Evolutionary conservation across 2,888 invertebrate species (phyloP).

Genomic region (Beris morrisii): DNA sequence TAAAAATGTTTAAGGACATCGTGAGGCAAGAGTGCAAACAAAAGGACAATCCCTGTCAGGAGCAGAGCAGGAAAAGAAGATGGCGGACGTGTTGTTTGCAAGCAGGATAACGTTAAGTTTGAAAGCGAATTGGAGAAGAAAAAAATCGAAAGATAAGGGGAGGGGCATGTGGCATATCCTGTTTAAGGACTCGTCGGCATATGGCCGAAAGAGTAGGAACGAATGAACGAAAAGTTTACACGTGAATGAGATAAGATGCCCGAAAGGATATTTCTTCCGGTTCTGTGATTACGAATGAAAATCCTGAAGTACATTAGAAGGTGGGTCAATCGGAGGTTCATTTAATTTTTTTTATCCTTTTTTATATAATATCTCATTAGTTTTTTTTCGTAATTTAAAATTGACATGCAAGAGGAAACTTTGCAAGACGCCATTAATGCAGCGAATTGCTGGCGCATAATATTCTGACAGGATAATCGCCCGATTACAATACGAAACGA

Average conservation of each 20-base stretch:
- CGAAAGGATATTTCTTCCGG: conserved; percentile 33
- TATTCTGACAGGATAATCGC: conserved; percentile 29
- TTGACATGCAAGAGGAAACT: not conserved
- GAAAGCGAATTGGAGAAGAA: conserved; percentile 31
- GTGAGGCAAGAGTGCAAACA: conserved; percentile 29
- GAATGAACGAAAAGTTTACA: not conserved
- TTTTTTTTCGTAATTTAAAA: not conserved
- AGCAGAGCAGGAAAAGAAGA: conserved; percentile 21
- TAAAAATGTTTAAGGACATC: conserved; percentile 13
- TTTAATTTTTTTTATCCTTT: not conserved
- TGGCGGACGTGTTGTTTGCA: conserved; percentile 29
- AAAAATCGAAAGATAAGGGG: conserved; percentile 29
- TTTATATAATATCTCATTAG: not conserved
- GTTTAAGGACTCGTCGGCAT: not conserved
- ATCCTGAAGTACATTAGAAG: conserved; percentile 22
- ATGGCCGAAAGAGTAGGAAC: conserved; percentile 1
- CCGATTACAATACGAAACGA: conserved; percentile 3
- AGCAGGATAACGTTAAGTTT: conserved; percentile 32
- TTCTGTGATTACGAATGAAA: conserved; percentile 35
- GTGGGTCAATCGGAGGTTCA: conserved; percentile 17
- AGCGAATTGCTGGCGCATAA: conserved; percentile 12
- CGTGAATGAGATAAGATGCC: conserved; percentile 1
- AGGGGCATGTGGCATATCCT: conserved; percentile 31
- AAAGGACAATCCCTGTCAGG: conserved; percentile 31
- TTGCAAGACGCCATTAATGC: conserved; percentile 7